Percentiles rank a stretch among this genome's conserved stretches.
Conservation (phyloP, 2,113 vertebrate genomes). For the Odocoileus virginianus region DNA sequence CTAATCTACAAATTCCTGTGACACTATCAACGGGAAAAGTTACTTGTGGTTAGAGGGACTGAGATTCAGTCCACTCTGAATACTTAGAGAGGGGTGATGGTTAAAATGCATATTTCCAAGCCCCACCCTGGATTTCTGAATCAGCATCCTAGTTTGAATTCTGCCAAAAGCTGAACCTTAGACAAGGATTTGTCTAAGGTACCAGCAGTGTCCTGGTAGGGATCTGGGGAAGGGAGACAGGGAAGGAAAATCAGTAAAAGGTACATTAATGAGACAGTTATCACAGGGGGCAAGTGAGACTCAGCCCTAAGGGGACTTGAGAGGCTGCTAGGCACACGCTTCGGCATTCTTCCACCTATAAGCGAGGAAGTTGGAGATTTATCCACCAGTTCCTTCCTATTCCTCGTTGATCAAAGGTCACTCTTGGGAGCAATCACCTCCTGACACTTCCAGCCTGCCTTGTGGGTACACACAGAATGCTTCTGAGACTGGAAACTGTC, state of each 20-base stretch:
- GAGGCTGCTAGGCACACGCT: neutral
- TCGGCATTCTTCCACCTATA: neutral
- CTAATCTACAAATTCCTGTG: conserved; percentile 22
- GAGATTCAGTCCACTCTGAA: neutral
- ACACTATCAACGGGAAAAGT: neutral
- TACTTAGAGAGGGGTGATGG: neutral
- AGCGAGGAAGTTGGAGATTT: neutral
- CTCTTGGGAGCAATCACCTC: neutral
- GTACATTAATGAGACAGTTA: neutral
- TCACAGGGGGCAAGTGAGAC: neutral
- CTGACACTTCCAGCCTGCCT: neutral
- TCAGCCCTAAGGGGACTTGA: neutral
- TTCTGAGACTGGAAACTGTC: neutral
- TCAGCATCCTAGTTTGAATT: neutral
- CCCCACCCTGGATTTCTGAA: neutral
- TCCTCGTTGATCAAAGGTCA: neutral
- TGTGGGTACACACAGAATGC: neutral
- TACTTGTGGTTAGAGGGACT: neutral
- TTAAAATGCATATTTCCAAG: neutral
- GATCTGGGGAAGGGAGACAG: neutral
- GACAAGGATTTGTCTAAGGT: neutral
- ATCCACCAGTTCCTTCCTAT: neutral
- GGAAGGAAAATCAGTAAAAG: neutral
- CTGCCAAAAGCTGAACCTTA: neutral
- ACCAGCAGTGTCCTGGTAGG: neutral